Evolutionary conservation across 1,140 invertebrate species (phyloP).

Genomic region (Aphelinus certus): DNA sequence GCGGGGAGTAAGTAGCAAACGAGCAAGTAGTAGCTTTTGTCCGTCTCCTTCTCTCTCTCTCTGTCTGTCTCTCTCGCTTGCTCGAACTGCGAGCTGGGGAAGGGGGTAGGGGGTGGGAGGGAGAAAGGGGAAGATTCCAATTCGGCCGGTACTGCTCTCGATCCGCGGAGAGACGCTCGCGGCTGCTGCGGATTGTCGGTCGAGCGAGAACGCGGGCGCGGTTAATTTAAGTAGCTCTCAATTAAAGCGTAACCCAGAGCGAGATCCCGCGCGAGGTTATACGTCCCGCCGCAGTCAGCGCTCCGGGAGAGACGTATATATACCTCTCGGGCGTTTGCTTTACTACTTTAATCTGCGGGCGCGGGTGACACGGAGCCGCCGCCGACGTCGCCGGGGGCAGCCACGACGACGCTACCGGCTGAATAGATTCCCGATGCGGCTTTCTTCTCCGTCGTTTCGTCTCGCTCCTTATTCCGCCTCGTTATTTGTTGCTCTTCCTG

Average conservation of each 20-base stretch:
- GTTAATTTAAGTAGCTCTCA: slow-evolving; percentile 39
- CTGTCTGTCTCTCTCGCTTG: background rate
- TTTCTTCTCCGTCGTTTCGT: slow-evolving; percentile 15
- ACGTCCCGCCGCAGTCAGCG: background rate
- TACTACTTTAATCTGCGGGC: slow-evolving; percentile 23
- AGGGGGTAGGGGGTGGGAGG: background rate
- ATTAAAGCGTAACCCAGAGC: slow-evolving; percentile 39
- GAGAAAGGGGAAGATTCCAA: slow-evolving; percentile 32
- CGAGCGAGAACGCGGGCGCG: slow-evolving; percentile 12
- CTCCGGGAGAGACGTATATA: background rate
- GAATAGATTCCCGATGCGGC: slow-evolving; percentile 30
- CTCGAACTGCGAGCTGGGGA: background rate
- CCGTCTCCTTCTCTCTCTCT: background rate
- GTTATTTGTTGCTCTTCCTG: slow-evolving; percentile 34
- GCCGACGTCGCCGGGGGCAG: background rate
- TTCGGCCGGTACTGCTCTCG: background rate
- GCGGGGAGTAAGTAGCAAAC: slow-evolving; percentile 11
- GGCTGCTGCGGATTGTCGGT: background rate
- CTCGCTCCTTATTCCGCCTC: slow-evolving; percentile 29
- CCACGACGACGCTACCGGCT: background rate
- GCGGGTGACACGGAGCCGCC: background rate
- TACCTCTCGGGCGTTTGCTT: background rate
- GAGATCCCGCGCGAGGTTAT: slow-evolving; percentile 15
- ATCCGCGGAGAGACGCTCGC: background rate
- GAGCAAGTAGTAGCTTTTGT: background rate